Conservation (phyloP, 1,140 invertebrate species). For the Wiebesia pumilae region DNA sequence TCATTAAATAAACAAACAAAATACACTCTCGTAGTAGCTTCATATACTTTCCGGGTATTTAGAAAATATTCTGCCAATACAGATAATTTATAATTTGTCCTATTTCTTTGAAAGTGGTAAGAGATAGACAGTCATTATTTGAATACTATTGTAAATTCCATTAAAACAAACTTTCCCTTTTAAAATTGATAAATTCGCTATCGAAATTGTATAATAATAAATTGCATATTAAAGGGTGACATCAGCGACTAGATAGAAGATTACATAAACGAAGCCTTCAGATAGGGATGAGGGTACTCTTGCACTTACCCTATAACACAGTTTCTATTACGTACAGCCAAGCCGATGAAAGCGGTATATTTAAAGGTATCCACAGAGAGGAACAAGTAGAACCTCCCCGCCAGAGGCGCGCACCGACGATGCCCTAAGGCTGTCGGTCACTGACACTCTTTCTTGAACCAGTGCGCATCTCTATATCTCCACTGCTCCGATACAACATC, state of each 20-base stretch:
- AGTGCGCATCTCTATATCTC: conserved; percentile 56
- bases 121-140: neutral
- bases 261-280: neutral
- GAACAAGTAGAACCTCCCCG: neutral
- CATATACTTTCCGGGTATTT: neutral
- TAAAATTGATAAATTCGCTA: too few relatives aligned
- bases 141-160: neutral
- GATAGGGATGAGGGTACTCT: neutral
- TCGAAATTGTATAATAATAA: too few relatives aligned
- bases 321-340: neutral
- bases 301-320: neutral
- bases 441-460: conserved; percentile 74
- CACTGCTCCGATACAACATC: conserved; percentile 15
- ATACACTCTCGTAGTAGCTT: too few relatives aligned
- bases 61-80: neutral
- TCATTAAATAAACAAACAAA: too few relatives aligned
- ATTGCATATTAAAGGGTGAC: too few relatives aligned
- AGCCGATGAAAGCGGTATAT: neutral
- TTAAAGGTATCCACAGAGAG: neutral
- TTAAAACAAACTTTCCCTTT: neutral
- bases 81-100: neutral
- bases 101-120: neutral
- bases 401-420: conserved; percentile 45
- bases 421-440: conserved; percentile 75
- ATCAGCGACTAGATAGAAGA: neutral